A percentile compares a stretch with the other conserved stretches of the same genome.
Evolutionary conservation across 1,140 invertebrate species (phyloP).

Genomic region (Xylocopa sonorina): DNA sequence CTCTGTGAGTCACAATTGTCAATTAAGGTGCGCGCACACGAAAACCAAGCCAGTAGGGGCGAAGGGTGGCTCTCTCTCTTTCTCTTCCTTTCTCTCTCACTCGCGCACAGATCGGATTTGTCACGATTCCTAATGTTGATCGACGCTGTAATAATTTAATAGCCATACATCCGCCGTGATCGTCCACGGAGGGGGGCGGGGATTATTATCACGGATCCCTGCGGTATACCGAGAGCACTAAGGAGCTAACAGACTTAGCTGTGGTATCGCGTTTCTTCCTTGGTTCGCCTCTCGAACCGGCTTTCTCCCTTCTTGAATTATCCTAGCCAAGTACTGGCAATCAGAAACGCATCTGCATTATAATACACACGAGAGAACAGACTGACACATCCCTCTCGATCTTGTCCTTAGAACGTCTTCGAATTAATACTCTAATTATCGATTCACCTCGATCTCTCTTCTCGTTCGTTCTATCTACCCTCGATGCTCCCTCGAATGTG

Average conservation of each 20-base stretch:
- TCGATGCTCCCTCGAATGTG: too few species aligned
- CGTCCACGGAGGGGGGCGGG: constrained; percentile 67
- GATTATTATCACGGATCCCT: constrained; percentile 75
- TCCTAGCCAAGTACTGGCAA: background rate
- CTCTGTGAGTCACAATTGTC: constrained; percentile 63
- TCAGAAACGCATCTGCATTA: background rate
- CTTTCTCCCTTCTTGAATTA: constrained; percentile 47
- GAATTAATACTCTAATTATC: too few species aligned
- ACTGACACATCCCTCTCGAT: too few species aligned
- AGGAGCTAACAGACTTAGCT: constrained; percentile 80
- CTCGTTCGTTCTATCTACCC: too few species aligned
- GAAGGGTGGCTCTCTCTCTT: too few species aligned
- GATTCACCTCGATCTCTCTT: too few species aligned
- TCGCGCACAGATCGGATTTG: constrained; percentile 77
- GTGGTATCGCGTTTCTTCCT: constrained; percentile 76
- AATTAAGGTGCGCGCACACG: constrained; percentile 59
- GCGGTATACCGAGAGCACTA: constrained; percentile 77
- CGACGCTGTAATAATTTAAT: constrained; percentile 81
- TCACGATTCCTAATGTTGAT: constrained; percentile 80
- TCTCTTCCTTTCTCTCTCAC: too few species aligned
- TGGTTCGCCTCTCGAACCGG: constrained; percentile 53
- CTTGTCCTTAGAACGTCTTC: too few species aligned
- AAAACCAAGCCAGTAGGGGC: background rate
- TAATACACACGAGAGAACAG: too few species aligned
- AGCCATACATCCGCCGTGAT: constrained; percentile 77